Conservation (phyloP, 2,113 vertebrate species). For the Coregonus clupeaformis region DNA sequence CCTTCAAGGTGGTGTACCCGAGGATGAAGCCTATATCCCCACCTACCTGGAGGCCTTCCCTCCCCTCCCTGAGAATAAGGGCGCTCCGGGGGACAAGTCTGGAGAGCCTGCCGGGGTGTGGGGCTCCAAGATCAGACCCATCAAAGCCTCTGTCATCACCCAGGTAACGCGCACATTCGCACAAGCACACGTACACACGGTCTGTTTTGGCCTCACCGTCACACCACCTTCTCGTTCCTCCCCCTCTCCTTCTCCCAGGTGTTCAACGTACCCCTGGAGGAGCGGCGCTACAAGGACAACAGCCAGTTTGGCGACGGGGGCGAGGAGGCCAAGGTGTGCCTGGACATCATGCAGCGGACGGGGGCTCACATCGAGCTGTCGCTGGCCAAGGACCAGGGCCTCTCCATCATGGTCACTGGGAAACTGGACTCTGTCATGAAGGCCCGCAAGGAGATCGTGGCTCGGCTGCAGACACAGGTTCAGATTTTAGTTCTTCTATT, state of each 20-base stretch:
- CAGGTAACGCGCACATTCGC: slow-evolving; percentile 60
- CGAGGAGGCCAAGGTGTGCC: slow-evolving; percentile 77
- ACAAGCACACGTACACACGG: not conserved
- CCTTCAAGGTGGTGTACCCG: slow-evolving; percentile 70
- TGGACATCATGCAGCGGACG: slow-evolving; percentile 81
- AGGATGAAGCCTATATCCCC: slow-evolving; percentile 78
- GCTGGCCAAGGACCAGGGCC: slow-evolving; percentile 79
- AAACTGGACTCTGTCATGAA: slow-evolving; percentile 81
- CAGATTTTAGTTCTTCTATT: no score
- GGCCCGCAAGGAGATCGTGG: slow-evolving; percentile 80
- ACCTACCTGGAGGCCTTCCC: slow-evolving; percentile 79
- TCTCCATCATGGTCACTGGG: slow-evolving; percentile 82
- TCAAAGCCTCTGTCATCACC: slow-evolving; percentile 78
- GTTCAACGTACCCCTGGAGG: slow-evolving; percentile 80
- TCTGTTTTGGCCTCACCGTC: not conserved
- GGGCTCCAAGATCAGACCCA: slow-evolving; percentile 76
- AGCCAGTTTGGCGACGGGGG: slow-evolving; percentile 79
- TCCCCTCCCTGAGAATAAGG: slow-evolving; percentile 74
- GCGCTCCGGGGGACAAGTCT: slow-evolving; percentile 69
- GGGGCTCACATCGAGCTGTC: slow-evolving; percentile 81
- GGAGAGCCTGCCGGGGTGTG: slow-evolving; percentile 67
- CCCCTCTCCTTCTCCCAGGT: slow-evolving; percentile 52
- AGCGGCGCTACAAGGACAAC: slow-evolving; percentile 82
- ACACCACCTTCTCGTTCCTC: not conserved
- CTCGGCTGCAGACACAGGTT: slow-evolving; percentile 80